These are phyloP conservation scores for Zaprionus camerounensis DNA, from an alignment of 1,140 invertebrate genomes.

Conservation along the genomic window DNA sequence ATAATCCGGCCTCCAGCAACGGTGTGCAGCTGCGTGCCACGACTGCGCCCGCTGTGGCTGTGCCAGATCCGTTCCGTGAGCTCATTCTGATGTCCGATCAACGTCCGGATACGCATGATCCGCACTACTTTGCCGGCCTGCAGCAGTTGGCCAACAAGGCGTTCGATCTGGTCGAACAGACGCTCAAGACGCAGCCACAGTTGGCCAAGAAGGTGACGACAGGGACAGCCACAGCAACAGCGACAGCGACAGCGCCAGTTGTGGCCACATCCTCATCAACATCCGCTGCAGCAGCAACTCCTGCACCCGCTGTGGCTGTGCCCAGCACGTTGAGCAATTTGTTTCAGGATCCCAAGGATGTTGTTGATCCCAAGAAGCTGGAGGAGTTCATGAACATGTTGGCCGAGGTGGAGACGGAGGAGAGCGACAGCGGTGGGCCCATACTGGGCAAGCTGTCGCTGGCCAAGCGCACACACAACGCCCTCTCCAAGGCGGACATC, in stretches of 20 bases:
- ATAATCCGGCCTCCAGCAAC: constrained; percentile 84
- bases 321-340: constrained; percentile 65
- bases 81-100: constrained; percentile 85
- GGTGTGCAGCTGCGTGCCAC: constrained; percentile 52
- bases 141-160: constrained; percentile 85
- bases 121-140: constrained; percentile 84
- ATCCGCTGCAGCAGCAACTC: constrained; percentile 8
- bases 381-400: constrained; percentile 85
- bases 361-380: constrained; percentile 84
- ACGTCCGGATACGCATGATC: constrained; percentile 80
- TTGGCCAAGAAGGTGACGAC: constrained; percentile 18
- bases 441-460: constrained; percentile 87
- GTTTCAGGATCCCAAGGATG: constrained; percentile 83
- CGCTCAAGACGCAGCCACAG: constrained; percentile 72
- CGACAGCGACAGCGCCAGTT: neutral
- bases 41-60: constrained; percentile 15
- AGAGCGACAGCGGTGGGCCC: constrained; percentile 87
- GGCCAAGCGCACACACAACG: constrained; percentile 87
- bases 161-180: constrained; percentile 83
- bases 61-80: constrained; percentile 86
- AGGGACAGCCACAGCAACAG: neutral
- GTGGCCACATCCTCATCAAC: neutral
- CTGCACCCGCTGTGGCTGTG: constrained; percentile 30
- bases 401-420: constrained; percentile 86
- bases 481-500: constrained; percentile 84